These are phyloP conservation scores for Amblyornis subalaris DNA, from an alignment of 2,113 vertebrate genomes.

Conservation along the genomic window DNA sequence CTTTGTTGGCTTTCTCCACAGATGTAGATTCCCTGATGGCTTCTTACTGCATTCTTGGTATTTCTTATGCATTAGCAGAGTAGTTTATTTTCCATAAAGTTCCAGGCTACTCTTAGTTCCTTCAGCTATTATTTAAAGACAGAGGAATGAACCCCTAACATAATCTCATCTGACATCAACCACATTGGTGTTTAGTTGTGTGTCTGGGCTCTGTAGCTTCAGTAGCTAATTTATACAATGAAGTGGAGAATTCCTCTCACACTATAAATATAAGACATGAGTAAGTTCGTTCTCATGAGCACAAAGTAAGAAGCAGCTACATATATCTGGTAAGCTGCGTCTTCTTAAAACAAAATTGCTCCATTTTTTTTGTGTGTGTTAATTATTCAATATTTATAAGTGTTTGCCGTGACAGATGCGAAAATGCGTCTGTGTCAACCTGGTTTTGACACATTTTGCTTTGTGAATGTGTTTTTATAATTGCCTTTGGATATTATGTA, in stretches of 20 bases:
- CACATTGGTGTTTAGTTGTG: not conserved
- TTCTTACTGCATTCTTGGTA: not conserved
- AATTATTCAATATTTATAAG: not conserved
- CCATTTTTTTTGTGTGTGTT: not conserved
- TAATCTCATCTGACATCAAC: not conserved
- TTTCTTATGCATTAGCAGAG: not conserved
- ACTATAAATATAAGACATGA: not conserved
- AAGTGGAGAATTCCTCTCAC: not conserved
- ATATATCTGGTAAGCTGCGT: not conserved
- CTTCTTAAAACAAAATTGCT: not conserved
- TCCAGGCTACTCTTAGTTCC: not conserved
- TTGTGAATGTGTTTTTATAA: not conserved
- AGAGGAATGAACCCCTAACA: not conserved
- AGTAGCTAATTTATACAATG: not conserved
- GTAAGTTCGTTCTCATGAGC: not conserved
- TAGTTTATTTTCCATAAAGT: not conserved
- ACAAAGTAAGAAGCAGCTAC: not conserved
- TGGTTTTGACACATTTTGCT: not conserved
- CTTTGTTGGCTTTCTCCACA: not conserved
- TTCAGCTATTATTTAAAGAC: not conserved
- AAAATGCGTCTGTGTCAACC: not conserved
- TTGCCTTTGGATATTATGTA: not conserved
- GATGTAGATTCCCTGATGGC: not conserved
- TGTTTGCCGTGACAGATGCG: not conserved
- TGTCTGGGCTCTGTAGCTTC: not conserved